Conservation (phyloP, 1,140 invertebrate genomes). For the Heliothis subflexa region DNA sequence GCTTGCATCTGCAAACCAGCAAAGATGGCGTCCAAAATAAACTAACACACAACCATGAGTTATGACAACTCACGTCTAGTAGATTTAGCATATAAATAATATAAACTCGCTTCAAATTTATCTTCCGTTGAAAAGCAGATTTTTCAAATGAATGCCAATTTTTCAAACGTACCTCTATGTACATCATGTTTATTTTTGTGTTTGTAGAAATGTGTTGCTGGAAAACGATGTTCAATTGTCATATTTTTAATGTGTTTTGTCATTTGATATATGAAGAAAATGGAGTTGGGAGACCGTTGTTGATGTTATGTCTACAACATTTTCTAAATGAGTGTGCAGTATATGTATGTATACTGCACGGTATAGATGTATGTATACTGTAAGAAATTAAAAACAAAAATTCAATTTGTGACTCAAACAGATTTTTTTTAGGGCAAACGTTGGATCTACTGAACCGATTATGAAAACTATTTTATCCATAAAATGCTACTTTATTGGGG, state of each 20-base stretch:
- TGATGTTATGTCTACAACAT: not conserved
- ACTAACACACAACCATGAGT: conserved; percentile 9
- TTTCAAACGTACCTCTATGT: conserved; percentile 39
- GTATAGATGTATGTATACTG: not conserved
- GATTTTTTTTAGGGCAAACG: too few relatives aligned
- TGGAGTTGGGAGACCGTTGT: not conserved
- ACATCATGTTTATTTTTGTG: not conserved
- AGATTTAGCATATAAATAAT: conserved; percentile 35
- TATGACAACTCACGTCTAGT: conserved; percentile 29
- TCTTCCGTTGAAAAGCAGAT: conserved; percentile 3
- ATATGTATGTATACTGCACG: too few relatives aligned
- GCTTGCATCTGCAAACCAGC: conserved; percentile 5
- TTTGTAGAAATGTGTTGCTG: not conserved
- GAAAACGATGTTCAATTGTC: not conserved
- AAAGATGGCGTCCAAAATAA: conserved; percentile 29
- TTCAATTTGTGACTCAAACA: too few relatives aligned
- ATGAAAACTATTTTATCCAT: too few relatives aligned
- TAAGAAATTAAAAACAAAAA: too few relatives aligned
- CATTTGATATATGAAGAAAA: not conserved
- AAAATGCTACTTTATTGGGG: too few relatives aligned
- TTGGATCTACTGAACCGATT: too few relatives aligned
- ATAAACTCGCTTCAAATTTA: conserved; percentile 29
- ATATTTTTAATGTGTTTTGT: conserved; percentile 16
- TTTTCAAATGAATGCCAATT: conserved; percentile 23
- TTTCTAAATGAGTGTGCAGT: too few relatives aligned